Evolutionary conservation across 2,113 vertebrate species (phyloP), one percentile per base, ranked within the genome.

Genomic region (Hemiscyllium ocellatum): DNA sequence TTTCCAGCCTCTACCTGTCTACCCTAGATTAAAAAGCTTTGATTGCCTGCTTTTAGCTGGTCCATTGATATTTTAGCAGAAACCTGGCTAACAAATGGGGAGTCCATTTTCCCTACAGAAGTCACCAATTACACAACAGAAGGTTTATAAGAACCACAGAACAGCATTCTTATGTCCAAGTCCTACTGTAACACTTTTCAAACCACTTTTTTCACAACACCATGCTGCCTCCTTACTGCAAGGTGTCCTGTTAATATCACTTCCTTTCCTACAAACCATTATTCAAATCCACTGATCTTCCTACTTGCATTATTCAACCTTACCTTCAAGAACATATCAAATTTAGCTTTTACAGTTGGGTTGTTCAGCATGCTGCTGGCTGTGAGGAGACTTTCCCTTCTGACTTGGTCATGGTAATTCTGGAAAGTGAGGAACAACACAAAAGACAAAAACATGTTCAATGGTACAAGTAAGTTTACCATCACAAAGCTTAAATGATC

Each of bases 331-430:
- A 98, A 98, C 56, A 98, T 97, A 95, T 98, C 98, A 0, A 98
- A 98, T 65, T 98, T 97, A 24, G 97, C 97, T 96, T 98, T 98
- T 96, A 98, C 97, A 96, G 98, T 98, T 86, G 98, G 98, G 96
- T 98, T 98, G 97, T 98, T 98, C 97, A 98, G 97, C 96, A 98
- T 98, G 96, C 98, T 98, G 96, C 98, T 98, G 96, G 98, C 98
- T 96, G 98, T 98, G 96, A 98, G 97, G 76, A 98, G 98, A 95
- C 98, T 98, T 96, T 98, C 98, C 96, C 98, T 97, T 97, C 98
- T 98, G 96, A 98, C 98, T 97, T 98, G 98, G 96, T 98, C 98
- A 97, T 98, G 98, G 96, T 98, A 98, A 95, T 97, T 97, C 98
- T 98, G 96, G 66, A 96, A 37, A 93, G 8, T 93, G 37, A 93